phyloP scores from a whole-genome alignment of 1,140 invertebrate genomes.

The Formica selysi region DNA sequence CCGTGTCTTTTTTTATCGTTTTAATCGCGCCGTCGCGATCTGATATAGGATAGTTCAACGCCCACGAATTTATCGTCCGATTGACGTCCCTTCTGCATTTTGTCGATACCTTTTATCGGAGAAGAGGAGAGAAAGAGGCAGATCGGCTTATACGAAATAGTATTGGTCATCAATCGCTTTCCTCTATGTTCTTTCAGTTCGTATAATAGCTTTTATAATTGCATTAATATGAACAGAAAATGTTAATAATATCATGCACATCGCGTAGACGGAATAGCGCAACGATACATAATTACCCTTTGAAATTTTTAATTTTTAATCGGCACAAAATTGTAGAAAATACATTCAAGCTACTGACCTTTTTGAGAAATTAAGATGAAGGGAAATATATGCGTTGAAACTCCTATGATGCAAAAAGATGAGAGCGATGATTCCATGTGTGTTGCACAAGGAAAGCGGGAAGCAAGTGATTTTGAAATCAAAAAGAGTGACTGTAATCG shows the following conservation, averaged over 20 bases:
- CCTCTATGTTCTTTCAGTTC: neutral
- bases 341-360: neutral
- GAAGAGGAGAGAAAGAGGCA: neutral
- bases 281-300: neutral
- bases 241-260: slow-evolving; percentile 7
- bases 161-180: slow-evolving; percentile 11
- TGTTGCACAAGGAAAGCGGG: neutral
- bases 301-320: neutral
- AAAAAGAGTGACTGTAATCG: neutral
- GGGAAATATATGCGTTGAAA: neutral
- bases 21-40: slow-evolving; percentile 33
- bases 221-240: slow-evolving; percentile 5
- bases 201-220: slow-evolving; percentile 22
- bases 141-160: slow-evolving; percentile 43
- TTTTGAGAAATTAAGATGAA: neutral
- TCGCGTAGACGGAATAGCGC: neutral
- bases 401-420: neutral
- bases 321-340: neutral
- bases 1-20: slow-evolving; percentile 44
- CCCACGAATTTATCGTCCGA: slow-evolving; percentile 41
- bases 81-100: slow-evolving; percentile 52
- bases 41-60: slow-evolving; percentile 51
- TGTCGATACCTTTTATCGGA: slow-evolving; percentile 48
- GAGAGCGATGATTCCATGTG: neutral
- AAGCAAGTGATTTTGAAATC: neutral